phyloP scores from a whole-genome alignment of 1,140 invertebrate genomes.

The Gonatopus flavifemur region DNA sequence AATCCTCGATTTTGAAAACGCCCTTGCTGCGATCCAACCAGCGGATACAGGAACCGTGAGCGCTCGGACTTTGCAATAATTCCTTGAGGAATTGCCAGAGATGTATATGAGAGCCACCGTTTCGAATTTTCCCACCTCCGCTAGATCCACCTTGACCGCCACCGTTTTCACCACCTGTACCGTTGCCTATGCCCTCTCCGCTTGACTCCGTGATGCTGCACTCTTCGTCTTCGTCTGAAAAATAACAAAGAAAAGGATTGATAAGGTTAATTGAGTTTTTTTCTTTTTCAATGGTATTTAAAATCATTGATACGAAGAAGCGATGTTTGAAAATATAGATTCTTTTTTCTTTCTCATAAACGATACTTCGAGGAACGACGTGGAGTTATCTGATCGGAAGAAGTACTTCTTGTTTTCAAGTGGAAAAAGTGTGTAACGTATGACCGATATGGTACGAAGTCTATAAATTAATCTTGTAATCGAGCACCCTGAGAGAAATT shows the following conservation, averaged over 20 bases:
- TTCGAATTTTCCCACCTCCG: conserved; percentile 52
- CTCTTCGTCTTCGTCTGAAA: conserved; percentile 65
- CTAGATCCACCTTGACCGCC: conserved; percentile 9
- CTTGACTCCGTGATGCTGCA: conserved; percentile 25
- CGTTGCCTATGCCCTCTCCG: too few species aligned
- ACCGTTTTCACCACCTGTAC: background rate
- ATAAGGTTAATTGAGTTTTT: background rate
- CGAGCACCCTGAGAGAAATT: too few species aligned
- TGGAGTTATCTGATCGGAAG: too few species aligned
- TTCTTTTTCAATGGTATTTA: too few species aligned
- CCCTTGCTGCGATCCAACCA: conserved; percentile 94
- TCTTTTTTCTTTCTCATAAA: too few species aligned
- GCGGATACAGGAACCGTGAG: conserved; percentile 90
- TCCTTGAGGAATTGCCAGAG: conserved; percentile 99
- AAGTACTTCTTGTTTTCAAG: too few species aligned
- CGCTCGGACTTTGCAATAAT: conserved; percentile 81
- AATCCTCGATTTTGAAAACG: conserved; percentile 99
- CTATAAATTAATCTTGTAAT: too few species aligned
- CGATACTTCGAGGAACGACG: too few species aligned
- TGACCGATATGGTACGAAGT: too few species aligned
- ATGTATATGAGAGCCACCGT: conserved; percentile 86
- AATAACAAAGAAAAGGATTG: conserved; percentile 11
- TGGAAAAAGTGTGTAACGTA: too few species aligned
- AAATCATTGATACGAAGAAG: too few species aligned
- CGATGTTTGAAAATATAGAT: too few species aligned